phyloP scores from a whole-genome alignment of 2,888 invertebrate species.

The Thecocarcelia acutangulata region DNA sequence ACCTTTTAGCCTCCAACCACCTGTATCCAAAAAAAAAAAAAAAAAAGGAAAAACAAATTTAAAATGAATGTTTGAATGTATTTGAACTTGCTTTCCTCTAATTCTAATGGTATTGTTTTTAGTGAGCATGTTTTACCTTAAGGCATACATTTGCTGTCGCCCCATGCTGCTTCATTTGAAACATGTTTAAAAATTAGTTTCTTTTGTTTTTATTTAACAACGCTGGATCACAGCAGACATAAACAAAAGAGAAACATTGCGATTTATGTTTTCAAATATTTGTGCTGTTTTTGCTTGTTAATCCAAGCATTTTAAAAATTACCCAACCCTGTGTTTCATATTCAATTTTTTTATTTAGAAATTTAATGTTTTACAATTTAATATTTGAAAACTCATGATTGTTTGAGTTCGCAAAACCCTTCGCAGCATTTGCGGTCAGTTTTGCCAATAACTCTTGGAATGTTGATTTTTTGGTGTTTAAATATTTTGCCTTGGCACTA shows the following conservation, averaged over 20 bases:
- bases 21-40: not conserved
- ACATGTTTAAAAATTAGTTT: slow-evolving; percentile 66
- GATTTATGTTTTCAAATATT: not conserved
- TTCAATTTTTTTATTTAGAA: too few relatives aligned
- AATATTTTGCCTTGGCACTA: too few relatives aligned
- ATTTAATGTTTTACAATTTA: not conserved
- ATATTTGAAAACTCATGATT: too few relatives aligned
- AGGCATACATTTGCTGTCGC: slow-evolving; percentile 55
- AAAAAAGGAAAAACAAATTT: slow-evolving; percentile 32
- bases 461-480: too few relatives aligned
- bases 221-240: slow-evolving; percentile 12
- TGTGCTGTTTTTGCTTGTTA: slow-evolving; percentile 25
- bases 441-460: too few relatives aligned
- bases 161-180: slow-evolving; percentile 56
- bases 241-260: slow-evolving; percentile 3
- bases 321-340: slow-evolving; percentile 26
- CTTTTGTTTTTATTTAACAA: slow-evolving; percentile 57
- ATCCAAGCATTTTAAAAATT: slow-evolving; percentile 45
- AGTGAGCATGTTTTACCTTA: slow-evolving; percentile 48
- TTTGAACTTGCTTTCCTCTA: slow-evolving; percentile 46
- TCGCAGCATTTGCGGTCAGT: too few relatives aligned
- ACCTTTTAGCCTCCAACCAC: slow-evolving; percentile 48
- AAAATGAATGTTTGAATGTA: slow-evolving; percentile 46
- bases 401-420: too few relatives aligned
- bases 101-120: slow-evolving; percentile 6